Percentiles rank a stretch among this genome's conserved stretches.
Conservation (phyloP, 2,797 vertebrate genomes). For the Gymnoscopelus microlampas region DNA sequence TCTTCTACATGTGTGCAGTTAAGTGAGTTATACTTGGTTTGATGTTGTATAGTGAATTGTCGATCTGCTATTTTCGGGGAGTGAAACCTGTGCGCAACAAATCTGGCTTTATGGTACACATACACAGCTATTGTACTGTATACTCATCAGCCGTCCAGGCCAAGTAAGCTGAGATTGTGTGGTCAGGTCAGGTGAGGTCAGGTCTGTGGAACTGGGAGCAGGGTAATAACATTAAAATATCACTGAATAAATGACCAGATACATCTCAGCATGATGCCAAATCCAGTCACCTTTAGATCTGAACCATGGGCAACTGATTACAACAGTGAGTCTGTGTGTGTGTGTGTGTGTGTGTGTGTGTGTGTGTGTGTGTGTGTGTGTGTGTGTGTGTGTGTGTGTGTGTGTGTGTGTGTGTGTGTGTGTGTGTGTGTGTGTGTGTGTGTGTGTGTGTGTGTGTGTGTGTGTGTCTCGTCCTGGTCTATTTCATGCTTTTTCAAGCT, state of each 20-base stretch:
- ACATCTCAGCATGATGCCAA: not conserved
- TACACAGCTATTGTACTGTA: too few species aligned
- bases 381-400: not conserved
- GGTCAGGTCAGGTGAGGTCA: constrained; percentile 20
- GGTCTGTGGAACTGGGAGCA: not conserved
- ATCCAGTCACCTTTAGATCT: not conserved
- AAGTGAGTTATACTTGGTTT: too few species aligned
- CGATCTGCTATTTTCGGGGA: too few species aligned
- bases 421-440: not conserved
- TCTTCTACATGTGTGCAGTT: too few species aligned
- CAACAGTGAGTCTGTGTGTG: not conserved
- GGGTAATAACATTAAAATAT: constrained; percentile 19
- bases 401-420: not conserved
- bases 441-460: not conserved
- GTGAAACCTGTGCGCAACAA: too few species aligned
- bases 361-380: not conserved
- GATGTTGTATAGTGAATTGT: too few species aligned
- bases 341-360: not conserved
- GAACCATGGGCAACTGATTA: constrained; percentile 33
- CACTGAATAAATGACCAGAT: constrained; percentile 16
- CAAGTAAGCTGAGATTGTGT: not conserved
- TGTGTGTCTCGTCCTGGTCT: not conserved
- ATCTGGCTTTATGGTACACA: too few species aligned
- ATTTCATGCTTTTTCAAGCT: not conserved
- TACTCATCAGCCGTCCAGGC: constrained; percentile 10